A percentile compares a stretch with the other conserved stretches of the same genome.
phyloP scores from a whole-genome alignment of 2,888 invertebrate species.

The Xestoiulus laeticollis region DNA sequence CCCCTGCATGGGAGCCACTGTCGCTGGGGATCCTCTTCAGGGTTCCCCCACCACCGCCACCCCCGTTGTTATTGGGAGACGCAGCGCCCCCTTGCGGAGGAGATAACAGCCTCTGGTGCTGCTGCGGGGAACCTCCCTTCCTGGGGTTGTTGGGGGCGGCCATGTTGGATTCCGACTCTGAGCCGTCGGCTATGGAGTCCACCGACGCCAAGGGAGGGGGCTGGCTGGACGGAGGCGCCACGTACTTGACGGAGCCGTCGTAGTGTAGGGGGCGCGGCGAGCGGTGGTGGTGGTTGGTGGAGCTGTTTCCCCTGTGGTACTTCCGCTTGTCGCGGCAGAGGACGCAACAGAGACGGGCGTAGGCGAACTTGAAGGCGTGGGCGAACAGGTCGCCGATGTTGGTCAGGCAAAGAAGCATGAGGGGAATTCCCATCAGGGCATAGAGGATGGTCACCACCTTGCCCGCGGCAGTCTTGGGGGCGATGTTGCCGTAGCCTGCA shows the following conservation, averaged over 20 bases:
- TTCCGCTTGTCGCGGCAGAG: constrained; percentile 53
- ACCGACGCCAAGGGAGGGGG: neutral
- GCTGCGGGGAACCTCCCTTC: neutral
- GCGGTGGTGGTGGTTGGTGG: neutral
- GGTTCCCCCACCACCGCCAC: constrained; percentile 5
- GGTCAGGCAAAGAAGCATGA: constrained; percentile 85
- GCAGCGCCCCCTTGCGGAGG: neutral
- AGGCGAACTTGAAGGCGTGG: constrained; percentile 76
- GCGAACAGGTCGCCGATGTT: constrained; percentile 85
- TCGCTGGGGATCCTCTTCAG: neutral
- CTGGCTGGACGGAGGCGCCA: neutral
- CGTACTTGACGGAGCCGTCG: constrained; percentile 51
- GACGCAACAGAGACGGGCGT: constrained; percentile 66
- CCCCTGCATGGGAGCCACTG: neutral
- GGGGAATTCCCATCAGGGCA: constrained; percentile 85
- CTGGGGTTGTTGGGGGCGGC: neutral
- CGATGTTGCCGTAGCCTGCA: constrained; percentile 84
- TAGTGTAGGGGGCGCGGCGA: constrained; percentile 18
- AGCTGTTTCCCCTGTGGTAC: neutral
- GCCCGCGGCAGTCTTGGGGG: constrained; percentile 83
- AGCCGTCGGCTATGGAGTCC: constrained; percentile 41
- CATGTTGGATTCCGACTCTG: constrained; percentile 9
- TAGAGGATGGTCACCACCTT: constrained; percentile 86
- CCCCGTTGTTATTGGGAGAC: neutral
- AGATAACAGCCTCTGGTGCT: neutral